Percentiles rank a stretch among this genome's conserved stretches.
phyloP scores from a whole-genome alignment of 2,797 vertebrate genomes.

The Vespertilio murinus region DNA sequence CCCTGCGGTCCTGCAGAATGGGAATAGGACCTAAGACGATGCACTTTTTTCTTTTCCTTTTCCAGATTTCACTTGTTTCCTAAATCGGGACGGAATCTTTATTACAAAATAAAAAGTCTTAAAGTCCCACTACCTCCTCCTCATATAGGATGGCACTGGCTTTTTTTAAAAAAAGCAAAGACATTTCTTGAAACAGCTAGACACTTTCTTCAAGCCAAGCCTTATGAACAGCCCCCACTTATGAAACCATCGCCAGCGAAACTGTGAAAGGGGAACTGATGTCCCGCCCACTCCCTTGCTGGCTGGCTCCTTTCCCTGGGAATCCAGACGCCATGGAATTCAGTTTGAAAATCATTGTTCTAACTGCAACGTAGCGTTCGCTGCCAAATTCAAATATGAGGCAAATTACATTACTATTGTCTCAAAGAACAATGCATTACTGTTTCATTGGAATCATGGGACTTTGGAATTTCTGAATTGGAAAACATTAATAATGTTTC shows the following conservation, averaged over 20 bases:
- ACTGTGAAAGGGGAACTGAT: neutral
- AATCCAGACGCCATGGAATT: neutral
- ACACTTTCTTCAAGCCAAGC: constrained; percentile 37
- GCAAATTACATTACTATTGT: neutral
- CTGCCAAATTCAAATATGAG: constrained; percentile 39
- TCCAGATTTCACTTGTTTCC: neutral
- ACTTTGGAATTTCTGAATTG: constrained; percentile 25
- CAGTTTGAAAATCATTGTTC: constrained; percentile 5
- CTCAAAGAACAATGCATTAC: constrained; percentile 41
- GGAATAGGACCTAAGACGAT: neutral
- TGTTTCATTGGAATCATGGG: neutral
- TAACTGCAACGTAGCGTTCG: neutral
- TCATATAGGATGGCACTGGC: neutral
- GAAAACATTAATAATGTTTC: constrained; percentile 30
- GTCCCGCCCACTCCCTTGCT: neutral
- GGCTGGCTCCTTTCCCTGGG: neutral
- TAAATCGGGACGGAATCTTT: neutral
- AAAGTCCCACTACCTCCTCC: neutral
- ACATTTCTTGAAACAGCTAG: neutral
- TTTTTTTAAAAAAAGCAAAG: neutral
- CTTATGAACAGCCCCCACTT: neutral
- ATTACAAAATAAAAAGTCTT: neutral
- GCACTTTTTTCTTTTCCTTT: neutral
- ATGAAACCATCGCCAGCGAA: neutral
- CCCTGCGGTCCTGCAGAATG: neutral